phyloP scores from a whole-genome alignment of 2,797 vertebrate species.

The Pagetopsis macropterus region DNA sequence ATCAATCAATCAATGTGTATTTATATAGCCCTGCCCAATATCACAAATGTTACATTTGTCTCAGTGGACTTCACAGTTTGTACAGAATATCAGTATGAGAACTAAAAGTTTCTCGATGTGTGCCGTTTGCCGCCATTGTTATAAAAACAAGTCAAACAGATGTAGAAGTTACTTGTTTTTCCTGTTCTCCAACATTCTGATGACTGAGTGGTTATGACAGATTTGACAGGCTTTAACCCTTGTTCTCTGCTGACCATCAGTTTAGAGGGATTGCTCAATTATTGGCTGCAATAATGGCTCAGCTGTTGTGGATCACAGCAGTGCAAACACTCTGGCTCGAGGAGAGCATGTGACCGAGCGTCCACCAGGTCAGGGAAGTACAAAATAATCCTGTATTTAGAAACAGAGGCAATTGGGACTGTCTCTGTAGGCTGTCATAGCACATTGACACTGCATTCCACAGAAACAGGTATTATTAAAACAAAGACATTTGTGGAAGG shows the following conservation, averaged over 20 bases:
- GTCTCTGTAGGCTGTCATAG: constrained; percentile 10
- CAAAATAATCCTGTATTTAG: constrained; percentile 16
- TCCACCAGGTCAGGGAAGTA: constrained; percentile 28
- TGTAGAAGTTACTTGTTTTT: background rate
- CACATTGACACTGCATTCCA: background rate
- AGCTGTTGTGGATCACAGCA: constrained; percentile 47
- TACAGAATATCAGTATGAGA: no score
- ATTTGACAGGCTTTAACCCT: background rate
- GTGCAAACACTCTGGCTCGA: constrained; percentile 19
- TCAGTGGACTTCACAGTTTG: no score
- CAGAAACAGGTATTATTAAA: background rate
- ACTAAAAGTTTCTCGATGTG: background rate
- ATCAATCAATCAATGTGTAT: background rate
- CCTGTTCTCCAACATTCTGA: background rate
- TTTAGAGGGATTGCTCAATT: constrained; percentile 32
- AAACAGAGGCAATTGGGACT: background rate
- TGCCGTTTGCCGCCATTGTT: background rate
- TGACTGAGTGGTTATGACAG: background rate
- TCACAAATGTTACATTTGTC: no score
- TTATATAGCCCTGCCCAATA: no score
- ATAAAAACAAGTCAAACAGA: background rate
- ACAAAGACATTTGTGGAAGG: background rate
- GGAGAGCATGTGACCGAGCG: constrained; percentile 58
- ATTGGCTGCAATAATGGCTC: constrained; percentile 10
- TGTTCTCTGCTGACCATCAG: constrained; percentile 7